Conservation (phyloP, 2,888 invertebrate genomes). For the Furcula furcula region DNA sequence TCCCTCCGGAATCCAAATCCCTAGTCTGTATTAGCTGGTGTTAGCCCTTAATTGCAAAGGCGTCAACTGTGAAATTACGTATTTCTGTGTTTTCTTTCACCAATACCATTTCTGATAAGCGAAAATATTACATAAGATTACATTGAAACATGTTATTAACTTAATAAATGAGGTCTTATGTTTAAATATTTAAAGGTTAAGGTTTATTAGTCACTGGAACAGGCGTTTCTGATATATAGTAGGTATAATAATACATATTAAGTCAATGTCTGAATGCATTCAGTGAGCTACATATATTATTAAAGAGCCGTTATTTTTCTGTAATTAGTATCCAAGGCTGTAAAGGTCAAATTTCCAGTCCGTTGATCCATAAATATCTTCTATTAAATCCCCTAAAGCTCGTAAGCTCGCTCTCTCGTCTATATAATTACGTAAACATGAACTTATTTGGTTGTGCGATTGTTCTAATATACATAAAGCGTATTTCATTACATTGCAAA, state of each 20-base stretch:
- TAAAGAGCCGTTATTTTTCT: too few relatives aligned
- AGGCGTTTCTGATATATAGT: background rate
- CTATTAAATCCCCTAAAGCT: too few relatives aligned
- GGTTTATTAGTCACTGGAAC: background rate
- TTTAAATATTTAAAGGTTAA: constrained; percentile 1
- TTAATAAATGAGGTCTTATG: constrained; percentile 1
- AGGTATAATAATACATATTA: background rate
- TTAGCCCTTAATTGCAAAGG: too few relatives aligned
- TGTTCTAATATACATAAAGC: background rate
- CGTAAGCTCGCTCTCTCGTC: too few relatives aligned
- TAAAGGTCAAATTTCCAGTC: too few relatives aligned
- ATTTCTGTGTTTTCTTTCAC: background rate
- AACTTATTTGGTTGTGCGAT: background rate
- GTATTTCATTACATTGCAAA: constrained; percentile 10
- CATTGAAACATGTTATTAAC: background rate
- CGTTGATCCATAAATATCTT: too few relatives aligned
- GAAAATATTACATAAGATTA: background rate
- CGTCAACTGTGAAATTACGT: too few relatives aligned
- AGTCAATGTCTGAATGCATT: too few relatives aligned
- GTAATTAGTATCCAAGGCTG: too few relatives aligned
- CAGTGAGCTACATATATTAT: too few relatives aligned
- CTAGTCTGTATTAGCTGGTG: constrained; percentile 14
- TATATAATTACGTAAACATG: background rate
- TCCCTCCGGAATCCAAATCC: too few relatives aligned
- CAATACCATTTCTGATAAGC: background rate